phyloP scores from a whole-genome alignment of 1,140 invertebrate species.

The Olivierus martensii region DNA sequence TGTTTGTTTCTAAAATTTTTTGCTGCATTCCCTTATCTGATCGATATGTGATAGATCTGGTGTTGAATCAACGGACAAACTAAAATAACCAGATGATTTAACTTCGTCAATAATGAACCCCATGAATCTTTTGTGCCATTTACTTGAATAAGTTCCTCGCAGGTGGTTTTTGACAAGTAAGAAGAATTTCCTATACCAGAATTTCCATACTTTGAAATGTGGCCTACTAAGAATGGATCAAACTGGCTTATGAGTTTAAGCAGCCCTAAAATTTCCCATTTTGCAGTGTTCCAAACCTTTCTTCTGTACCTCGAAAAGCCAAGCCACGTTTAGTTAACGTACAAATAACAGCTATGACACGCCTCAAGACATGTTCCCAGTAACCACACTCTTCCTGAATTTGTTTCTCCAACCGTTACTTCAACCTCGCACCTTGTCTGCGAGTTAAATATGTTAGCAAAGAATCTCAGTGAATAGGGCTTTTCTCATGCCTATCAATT shows the following conservation, averaged over 20 bases:
- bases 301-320: not conserved
- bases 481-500: no score
- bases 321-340: not conserved
- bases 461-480: no score
- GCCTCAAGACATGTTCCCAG: not conserved
- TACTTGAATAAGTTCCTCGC: constrained; percentile 1
- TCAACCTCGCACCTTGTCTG: no score
- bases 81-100: constrained; percentile 26
- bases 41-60: constrained; percentile 30
- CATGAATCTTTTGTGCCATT: not conserved
- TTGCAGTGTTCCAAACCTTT: not conserved
- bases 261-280: not conserved
- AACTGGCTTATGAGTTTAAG: not conserved
- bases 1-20: not conserved
- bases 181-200: not conserved
- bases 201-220: constrained; percentile 3
- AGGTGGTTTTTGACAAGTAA: not conserved
- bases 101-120: not conserved
- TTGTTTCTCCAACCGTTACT: not conserved
- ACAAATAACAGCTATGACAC: not conserved
- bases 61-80: constrained; percentile 28
- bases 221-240: not conserved
- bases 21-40: constrained; percentile 17
- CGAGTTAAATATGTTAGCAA: no score
- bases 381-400: not conserved